Base-by-base conservation (phyloP, 2,797 vertebrate species). In the Coccyzus lansbergi region DNA sequence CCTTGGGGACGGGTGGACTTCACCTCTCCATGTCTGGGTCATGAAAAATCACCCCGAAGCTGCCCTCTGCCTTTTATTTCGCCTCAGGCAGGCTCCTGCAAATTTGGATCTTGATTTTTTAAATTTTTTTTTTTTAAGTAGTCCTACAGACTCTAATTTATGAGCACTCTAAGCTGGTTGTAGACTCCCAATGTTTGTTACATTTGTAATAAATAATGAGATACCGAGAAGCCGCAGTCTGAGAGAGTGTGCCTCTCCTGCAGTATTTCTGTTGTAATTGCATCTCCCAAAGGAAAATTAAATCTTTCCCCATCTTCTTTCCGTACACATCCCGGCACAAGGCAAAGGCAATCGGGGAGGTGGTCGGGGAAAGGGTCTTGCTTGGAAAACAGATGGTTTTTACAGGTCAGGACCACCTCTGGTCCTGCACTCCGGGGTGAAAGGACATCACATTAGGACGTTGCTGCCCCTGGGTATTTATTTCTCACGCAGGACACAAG, bases 161-260 rank as follows among this genome's bases (percentile, higher is more conserved):
- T 77, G 88, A 96, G 83, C 74, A 82, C 96, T 97, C 81, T 70
- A 92, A 80, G 8, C 60, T 64, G 77, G 91, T 74, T 38, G 78
- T 86, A 95, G 90, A 78, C 80, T 96, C 95, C 91, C 91, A 93
- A 86, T 92, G 92, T 91, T 93, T 96, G 81, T 86, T 97, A 92
- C 92, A 90, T 94, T 96, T 89, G 86, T 95, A 95, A 97, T 95
- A 97, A 97, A 98, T 95, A 96, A 97, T 90, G 96, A 97, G 89
- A 95, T 95, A 92, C 90, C 94, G 92, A 96, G 94, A 96, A 93
- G 93, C 90, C 70, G 34, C 77, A 97, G 83, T 72, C 71, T 94
- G 65, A 91, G 65, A 91, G 88, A 91, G 86, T 91, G 93, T 93
- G 96, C 89, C 83, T 96, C 86, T 94, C 92, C 92, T 90, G 91